Conservation (phyloP, 2,797 vertebrate genomes). For the Pipistrellus kuhlii region DNA sequence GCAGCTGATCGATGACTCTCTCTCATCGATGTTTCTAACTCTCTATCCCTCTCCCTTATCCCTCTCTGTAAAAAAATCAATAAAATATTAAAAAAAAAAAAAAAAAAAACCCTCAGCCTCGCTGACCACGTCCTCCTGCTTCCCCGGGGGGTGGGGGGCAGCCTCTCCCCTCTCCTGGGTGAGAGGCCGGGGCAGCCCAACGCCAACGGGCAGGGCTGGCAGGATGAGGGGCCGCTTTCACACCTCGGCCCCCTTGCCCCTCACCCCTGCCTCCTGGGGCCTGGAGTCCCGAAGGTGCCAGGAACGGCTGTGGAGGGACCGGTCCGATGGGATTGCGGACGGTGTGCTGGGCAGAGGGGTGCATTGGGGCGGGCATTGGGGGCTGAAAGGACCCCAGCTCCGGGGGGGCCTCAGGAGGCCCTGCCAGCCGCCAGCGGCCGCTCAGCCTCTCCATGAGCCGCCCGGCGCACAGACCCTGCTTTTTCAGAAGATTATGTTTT, state of each 20-base stretch:
- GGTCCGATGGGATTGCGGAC: no score
- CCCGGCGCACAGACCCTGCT: slow-evolving; percentile 9
- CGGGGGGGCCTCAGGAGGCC: neutral
- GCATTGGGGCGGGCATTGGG: neutral
- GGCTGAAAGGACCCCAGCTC: neutral
- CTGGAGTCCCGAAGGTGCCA: neutral
- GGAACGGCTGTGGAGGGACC: neutral
- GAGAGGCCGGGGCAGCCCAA: neutral
- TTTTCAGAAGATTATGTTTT: slow-evolving; percentile 81
- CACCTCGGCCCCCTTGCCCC: neutral
- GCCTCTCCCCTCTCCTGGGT: neutral
- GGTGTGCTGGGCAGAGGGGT: neutral
- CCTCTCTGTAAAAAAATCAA: no score
- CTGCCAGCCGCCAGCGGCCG: slow-evolving; percentile 36
- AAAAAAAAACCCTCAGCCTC: neutral
- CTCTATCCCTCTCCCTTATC: no score
- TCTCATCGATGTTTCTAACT: no score
- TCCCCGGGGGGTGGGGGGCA: neutral
- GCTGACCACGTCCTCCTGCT: neutral
- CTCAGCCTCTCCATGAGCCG: slow-evolving; percentile 14
- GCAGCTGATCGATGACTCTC: no score
- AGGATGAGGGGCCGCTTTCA: neutral
- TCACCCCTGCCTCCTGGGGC: neutral
- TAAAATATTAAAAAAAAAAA: no score
- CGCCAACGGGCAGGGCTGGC: neutral